Evolutionary conservation across 2,113 vertebrate species (phyloP).

Genomic region (Notarius lentiginosus): DNA sequence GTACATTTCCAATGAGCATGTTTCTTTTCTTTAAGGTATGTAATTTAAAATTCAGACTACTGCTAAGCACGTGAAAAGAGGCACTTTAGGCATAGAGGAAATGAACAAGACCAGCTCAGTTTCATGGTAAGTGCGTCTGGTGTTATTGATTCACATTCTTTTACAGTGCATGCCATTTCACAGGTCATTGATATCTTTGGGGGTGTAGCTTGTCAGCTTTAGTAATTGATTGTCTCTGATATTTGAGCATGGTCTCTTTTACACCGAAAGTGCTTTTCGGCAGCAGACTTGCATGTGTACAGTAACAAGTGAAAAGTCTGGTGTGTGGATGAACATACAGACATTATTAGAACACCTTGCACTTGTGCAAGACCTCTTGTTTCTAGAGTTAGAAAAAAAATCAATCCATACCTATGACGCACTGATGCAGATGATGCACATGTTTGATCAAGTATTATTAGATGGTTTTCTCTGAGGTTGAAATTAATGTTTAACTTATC

Average conservation of each 20-base stretch:
- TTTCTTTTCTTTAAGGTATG: slow-evolving; percentile 8
- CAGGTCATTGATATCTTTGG: slow-evolving; percentile 89
- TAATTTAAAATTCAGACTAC: slow-evolving; percentile 11
- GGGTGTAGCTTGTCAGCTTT: slow-evolving; percentile 84
- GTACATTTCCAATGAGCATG: slow-evolving; percentile 22
- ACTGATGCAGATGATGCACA: background rate
- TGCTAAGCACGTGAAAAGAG: slow-evolving; percentile 39
- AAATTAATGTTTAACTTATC: background rate
- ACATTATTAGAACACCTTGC: background rate
- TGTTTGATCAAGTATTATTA: background rate
- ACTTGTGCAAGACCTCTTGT: background rate
- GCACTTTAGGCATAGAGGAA: slow-evolving; percentile 62
- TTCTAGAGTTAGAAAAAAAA: background rate
- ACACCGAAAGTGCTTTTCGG: slow-evolving; percentile 61
- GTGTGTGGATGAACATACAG: background rate
- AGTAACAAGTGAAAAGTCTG: slow-evolving; percentile 40
- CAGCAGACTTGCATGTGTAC: slow-evolving; percentile 64
- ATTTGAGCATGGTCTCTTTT: slow-evolving; percentile 77
- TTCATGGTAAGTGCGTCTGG: slow-evolving; percentile 83
- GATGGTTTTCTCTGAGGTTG: background rate
- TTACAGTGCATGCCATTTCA: slow-evolving; percentile 84
- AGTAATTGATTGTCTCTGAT: slow-evolving; percentile 85
- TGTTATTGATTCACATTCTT: slow-evolving; percentile 74
- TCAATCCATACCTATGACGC: background rate
- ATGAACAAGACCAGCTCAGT: slow-evolving; percentile 74